These are phyloP conservation scores for Cynodonichthys magdalenae DNA, from an alignment of 2,797 vertebrate genomes.

Conservation along the genomic window DNA sequence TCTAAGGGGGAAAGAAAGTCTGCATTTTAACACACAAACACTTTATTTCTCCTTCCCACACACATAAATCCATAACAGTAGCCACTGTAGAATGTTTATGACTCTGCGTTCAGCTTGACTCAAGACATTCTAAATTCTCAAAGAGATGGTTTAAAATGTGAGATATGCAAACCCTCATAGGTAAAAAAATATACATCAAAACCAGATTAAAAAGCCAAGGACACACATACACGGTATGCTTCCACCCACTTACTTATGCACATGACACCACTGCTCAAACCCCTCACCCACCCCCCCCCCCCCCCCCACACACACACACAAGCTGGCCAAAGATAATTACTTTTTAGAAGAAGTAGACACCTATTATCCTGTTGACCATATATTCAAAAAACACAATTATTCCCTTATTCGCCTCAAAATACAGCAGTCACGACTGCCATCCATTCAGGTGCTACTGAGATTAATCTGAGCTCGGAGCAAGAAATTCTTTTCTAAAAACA, in stretches of 20 bases:
- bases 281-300: neutral
- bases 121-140: slow-evolving; percentile 9
- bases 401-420: slow-evolving; percentile 23
- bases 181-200: neutral
- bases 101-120: slow-evolving; percentile 6
- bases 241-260: slow-evolving; percentile 6
- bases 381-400: slow-evolving; percentile 29
- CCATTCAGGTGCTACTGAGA: slow-evolving; percentile 21
- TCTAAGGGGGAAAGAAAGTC: slow-evolving; percentile 41
- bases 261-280: neutral
- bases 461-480: slow-evolving; percentile 31
- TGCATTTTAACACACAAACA: slow-evolving; percentile 36
- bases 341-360: slow-evolving; percentile 7
- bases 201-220: slow-evolving; percentile 5
- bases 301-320: neutral
- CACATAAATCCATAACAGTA: slow-evolving; percentile 15
- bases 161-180: slow-evolving; percentile 5
- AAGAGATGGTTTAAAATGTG: slow-evolving; percentile 14
- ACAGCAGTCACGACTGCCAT: slow-evolving; percentile 38
- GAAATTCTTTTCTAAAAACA: slow-evolving; percentile 15
- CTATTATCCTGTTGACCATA: neutral
- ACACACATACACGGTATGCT: neutral
- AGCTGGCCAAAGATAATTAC: slow-evolving; percentile 4
- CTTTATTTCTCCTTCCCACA: slow-evolving; percentile 3
- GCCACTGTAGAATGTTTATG: slow-evolving; percentile 7